Base-by-base conservation (phyloP, 2,113 vertebrate genomes). In the Gymnorhina tibicen region DNA sequence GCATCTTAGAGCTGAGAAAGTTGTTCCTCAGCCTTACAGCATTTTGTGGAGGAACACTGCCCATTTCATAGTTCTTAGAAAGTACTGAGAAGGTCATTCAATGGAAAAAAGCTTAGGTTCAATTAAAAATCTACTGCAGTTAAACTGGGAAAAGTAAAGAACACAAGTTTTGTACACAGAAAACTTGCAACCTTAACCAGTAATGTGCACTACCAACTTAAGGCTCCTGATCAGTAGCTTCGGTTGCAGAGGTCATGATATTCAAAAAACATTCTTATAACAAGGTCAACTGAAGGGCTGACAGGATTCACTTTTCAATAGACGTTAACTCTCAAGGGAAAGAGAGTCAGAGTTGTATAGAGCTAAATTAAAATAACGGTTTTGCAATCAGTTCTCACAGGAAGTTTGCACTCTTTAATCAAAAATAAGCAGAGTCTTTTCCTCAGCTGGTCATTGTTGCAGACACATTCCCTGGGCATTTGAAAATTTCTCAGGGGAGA, bases 221-320 rank as follows among this genome's bases (percentile, higher is more conserved):
- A 63, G 52, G 42, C 49, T 76, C 14, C 39, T 42, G 22, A 63
- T 66, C 52, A 53, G 67, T 42, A 89, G 18, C 59, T 70, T 50
- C 52, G 24, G 33, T 59, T 86, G 35, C 24, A 53, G 49, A 91
- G 76, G 56, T 87, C 68, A 78, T 9, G 35, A 62, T 30, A 92
- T 52, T 70, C 16, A 90, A 91, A 92, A 93, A 77, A 52, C 59
- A 91, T 55, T 92, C 88, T 66, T 62, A 28, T 32, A 93, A 58
- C 18, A 95, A 88, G 96, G 96, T 96, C 94, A 96, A 1, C 79
- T 28, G 21, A 84, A 93, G 76, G 93, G 76, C 84, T 96, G 39
- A 96, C 95, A 95, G 94, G 95, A 96, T 95, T 97, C 96, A 95
- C 94, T 97, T 95, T 95, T 96, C 95, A 97, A 95, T 97, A 93